Percentiles rank a stretch among this genome's conserved stretches.
Evolutionary conservation across 2,113 vertebrate genomes (phyloP).

Genomic region (Microcebus murinus): DNA sequence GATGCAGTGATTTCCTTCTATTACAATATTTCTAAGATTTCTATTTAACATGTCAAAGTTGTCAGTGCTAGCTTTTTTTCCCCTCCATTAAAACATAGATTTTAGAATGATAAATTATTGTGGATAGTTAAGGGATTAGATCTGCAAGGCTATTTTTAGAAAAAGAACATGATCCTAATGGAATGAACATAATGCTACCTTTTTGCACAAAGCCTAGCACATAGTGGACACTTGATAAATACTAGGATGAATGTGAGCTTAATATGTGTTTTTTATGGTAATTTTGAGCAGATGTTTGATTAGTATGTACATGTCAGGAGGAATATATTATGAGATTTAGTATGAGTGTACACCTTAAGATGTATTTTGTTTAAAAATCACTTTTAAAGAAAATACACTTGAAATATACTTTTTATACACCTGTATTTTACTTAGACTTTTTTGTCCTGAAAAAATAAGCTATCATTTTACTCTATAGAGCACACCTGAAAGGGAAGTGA

Average conservation of each 20-base stretch:
- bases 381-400: not conserved
- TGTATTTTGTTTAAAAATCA: not conserved
- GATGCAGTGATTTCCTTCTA: conserved; percentile 45
- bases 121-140: not conserved
- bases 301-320: not conserved
- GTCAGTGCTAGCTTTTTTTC: not conserved
- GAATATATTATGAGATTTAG: not conserved
- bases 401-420: not conserved
- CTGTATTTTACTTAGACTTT: not conserved
- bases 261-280: not conserved
- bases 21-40: conserved; percentile 53
- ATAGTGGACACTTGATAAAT: not conserved
- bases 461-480: not conserved
- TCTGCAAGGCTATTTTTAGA: not conserved
- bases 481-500: not conserved
- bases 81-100: not conserved
- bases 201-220: not conserved
- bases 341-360: not conserved
- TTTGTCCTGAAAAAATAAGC: not conserved
- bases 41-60: conserved; percentile 58
- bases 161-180: not conserved
- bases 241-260: not conserved
- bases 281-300: not conserved
- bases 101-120: not conserved
- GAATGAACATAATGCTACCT: not conserved